Percentiles rank a stretch among this genome's conserved stretches.
phyloP scores from a whole-genome alignment of 2,113 vertebrate species.

The Bungarus multicinctus region DNA sequence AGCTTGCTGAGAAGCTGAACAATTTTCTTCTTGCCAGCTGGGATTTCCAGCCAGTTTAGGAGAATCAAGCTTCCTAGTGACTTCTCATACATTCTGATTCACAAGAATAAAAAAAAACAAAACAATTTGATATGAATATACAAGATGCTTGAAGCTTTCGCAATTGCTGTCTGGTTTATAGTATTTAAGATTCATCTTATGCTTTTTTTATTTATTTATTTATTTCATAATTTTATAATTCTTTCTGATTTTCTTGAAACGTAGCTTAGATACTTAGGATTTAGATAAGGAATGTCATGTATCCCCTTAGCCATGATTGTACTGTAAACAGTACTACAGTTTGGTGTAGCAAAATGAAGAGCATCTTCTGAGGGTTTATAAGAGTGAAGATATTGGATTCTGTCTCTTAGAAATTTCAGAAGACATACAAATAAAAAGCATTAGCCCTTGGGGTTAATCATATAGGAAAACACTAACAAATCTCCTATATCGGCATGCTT shows the following conservation, averaged over 20 bases:
- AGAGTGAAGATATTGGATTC: not conserved
- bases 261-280: not conserved
- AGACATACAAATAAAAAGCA: not conserved
- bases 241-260: not conserved
- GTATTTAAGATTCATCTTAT: not conserved
- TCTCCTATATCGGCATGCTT: not conserved
- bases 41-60: not conserved
- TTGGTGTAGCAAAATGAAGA: not conserved
- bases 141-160: not conserved
- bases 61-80: not conserved
- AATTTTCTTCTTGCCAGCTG: not conserved
- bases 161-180: not conserved
- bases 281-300: not conserved
- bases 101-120: not conserved
- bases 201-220: too few species aligned
- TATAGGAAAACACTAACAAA: not conserved
- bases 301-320: not conserved
- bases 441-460: not conserved
- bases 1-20: constrained; percentile 14
- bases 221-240: too few species aligned
- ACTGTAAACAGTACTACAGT: not conserved
- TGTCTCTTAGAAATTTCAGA: not conserved
- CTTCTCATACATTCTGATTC: not conserved
- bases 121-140: not conserved
- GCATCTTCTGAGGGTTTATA: not conserved